Conservation (phyloP, 2,113 vertebrate species). For the Solea solea region DNA sequence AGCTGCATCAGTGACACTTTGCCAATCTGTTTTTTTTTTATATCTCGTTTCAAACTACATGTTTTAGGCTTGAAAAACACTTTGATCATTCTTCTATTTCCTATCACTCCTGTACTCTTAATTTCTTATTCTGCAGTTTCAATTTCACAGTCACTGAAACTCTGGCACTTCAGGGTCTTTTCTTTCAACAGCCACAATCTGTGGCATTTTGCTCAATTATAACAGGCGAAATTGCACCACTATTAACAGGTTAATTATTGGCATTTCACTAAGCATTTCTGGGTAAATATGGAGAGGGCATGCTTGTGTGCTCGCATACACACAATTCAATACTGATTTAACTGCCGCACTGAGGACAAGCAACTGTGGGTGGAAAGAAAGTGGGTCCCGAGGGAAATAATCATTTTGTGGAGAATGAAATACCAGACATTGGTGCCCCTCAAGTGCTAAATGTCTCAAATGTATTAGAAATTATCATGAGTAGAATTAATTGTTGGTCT, state of each 20-base stretch:
- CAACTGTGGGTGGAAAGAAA: background rate
- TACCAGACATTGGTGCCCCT: background rate
- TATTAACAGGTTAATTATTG: constrained; percentile 51
- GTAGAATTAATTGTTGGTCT: background rate
- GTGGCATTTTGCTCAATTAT: constrained; percentile 49
- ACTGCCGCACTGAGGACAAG: background rate
- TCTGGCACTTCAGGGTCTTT: constrained; percentile 13
- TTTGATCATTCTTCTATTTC: background rate
- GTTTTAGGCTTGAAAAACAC: constrained; percentile 2
- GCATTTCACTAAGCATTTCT: constrained; percentile 24
- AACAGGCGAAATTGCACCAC: constrained; percentile 28
- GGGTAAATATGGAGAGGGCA: constrained; percentile 23
- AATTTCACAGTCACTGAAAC: constrained; percentile 50
- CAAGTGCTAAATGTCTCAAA: background rate
- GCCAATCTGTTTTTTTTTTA: background rate
- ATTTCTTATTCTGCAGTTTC: constrained; percentile 20
- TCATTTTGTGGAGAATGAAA: background rate
- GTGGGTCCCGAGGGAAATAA: background rate
- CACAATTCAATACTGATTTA: background rate
- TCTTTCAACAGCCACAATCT: constrained; percentile 7
- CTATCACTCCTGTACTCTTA: background rate
- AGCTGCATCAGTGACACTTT: constrained; percentile 13
- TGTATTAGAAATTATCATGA: background rate
- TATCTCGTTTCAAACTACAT: constrained; percentile 23
- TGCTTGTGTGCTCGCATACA: background rate